Conservation (phyloP, 2,888 invertebrate genomes). For the Andrena haemorrhoa region DNA sequence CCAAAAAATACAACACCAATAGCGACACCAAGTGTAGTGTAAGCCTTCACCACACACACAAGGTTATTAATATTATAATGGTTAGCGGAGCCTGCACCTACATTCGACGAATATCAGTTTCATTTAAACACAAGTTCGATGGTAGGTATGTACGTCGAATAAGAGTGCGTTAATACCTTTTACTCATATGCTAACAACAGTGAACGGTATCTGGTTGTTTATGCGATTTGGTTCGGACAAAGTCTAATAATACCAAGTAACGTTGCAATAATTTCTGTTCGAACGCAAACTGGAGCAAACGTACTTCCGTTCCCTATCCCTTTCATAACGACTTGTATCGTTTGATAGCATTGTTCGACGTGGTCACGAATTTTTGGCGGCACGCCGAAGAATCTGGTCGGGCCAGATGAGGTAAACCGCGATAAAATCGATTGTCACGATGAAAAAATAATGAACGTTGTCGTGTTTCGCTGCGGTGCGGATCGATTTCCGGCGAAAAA, state of each 20-base stretch:
- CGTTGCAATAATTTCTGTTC: not conserved
- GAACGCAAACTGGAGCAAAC: not conserved
- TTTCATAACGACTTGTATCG: not conserved
- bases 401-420: constrained; percentile 68
- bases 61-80: constrained; percentile 81
- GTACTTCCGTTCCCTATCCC: not conserved
- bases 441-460: constrained; percentile 77
- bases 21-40: constrained; percentile 85
- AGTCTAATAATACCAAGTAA: not conserved
- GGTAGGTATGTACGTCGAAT: constrained; percentile 16
- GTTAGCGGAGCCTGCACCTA: constrained; percentile 68
- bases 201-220: not conserved
- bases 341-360: not conserved
- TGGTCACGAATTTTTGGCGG: constrained; percentile 49
- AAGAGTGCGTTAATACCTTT: constrained; percentile 30
- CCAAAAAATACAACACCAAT: constrained; percentile 84
- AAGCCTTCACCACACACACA: constrained; percentile 84
- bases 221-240: not conserved
- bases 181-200: not conserved
- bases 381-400: constrained; percentile 52
- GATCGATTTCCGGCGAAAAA: constrained; percentile 73
- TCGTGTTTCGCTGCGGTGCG: constrained; percentile 63
- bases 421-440: constrained; percentile 70
- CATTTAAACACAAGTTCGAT: constrained; percentile 35
- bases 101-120: constrained; percentile 57